Evolutionary conservation across 1,140 invertebrate genomes (phyloP).

Genomic region (Heliconius melpomene): DNA sequence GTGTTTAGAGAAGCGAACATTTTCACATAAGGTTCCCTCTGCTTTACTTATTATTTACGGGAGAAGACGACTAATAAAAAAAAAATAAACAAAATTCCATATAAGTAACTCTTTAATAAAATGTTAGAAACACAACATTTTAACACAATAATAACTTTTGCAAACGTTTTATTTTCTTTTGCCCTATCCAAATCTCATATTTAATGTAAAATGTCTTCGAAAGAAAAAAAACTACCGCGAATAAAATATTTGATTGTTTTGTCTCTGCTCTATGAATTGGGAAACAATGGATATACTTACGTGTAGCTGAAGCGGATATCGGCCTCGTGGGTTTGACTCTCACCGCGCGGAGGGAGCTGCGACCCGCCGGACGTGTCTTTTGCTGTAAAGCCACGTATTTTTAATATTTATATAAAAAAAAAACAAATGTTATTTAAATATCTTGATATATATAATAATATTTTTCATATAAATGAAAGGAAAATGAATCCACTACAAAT

Average conservation of each 20-base stretch:
- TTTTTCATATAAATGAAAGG: no score
- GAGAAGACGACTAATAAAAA: background rate
- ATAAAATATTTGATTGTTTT: no score
- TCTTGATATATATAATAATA: no score
- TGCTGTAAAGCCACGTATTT: constrained; percentile 34
- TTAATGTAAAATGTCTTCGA: no score
- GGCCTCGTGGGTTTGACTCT: constrained; percentile 81
- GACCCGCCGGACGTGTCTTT: constrained; percentile 48
- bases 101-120: no score
- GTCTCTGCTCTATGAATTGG: no score
- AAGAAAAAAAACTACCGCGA: no score
- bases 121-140: no score
- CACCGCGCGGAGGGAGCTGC: constrained; percentile 82
- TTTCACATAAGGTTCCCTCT: background rate
- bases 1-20: background rate
- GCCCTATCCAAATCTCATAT: no score
- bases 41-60: background rate
- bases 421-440: background rate
- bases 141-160: no score
- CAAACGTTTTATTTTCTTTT: no score
- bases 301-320: constrained; percentile 37
- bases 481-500: no score
- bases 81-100: background rate
- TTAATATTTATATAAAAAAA: background rate
- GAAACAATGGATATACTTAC: constrained; percentile 41